Percentiles rank a stretch among this genome's conserved stretches.
These are phyloP conservation scores for Alectoris magna DNA, from an alignment of 2,797 vertebrate genomes.

Conservation along the genomic window DNA sequence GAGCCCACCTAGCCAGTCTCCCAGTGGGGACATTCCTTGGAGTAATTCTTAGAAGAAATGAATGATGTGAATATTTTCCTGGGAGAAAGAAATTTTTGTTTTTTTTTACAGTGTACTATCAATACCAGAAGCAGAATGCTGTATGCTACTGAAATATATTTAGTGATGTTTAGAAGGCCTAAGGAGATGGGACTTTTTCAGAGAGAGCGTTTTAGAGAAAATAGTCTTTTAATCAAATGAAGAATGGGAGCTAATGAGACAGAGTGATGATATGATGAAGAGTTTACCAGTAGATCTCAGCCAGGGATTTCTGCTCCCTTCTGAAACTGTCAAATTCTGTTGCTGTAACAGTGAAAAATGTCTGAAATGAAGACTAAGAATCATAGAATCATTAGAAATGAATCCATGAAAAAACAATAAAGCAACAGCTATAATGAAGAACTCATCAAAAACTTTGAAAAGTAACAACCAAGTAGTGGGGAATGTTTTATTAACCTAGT, in stretches of 20 bases:
- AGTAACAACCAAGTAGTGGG: constrained; percentile 3
- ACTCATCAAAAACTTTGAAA: not conserved
- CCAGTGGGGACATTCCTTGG: not conserved
- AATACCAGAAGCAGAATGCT: not conserved
- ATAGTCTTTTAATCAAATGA: not conserved
- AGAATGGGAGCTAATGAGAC: not conserved
- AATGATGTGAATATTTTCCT: not conserved
- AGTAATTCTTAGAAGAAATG: not conserved
- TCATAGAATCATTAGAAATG: not conserved
- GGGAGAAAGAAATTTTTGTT: not conserved
- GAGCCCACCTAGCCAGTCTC: not conserved
- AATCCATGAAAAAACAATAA: not conserved
- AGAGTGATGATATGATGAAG: not conserved
- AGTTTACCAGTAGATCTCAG: not conserved
- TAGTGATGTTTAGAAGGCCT: not conserved
- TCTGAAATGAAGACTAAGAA: not conserved
- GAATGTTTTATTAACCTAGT: constrained; percentile 26
- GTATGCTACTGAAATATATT: not conserved
- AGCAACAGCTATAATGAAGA: not conserved
- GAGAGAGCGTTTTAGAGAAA: not conserved
- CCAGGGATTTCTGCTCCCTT: not conserved
- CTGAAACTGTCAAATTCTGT: not conserved
- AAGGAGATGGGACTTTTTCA: not conserved
- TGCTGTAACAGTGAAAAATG: not conserved
- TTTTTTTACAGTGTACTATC: not conserved